A percentile compares a stretch with the other conserved stretches of the same genome.
These are phyloP conservation scores for Agrotis ipsilon DNA, from an alignment of 2,888 invertebrate species.

Conservation along the genomic window DNA sequence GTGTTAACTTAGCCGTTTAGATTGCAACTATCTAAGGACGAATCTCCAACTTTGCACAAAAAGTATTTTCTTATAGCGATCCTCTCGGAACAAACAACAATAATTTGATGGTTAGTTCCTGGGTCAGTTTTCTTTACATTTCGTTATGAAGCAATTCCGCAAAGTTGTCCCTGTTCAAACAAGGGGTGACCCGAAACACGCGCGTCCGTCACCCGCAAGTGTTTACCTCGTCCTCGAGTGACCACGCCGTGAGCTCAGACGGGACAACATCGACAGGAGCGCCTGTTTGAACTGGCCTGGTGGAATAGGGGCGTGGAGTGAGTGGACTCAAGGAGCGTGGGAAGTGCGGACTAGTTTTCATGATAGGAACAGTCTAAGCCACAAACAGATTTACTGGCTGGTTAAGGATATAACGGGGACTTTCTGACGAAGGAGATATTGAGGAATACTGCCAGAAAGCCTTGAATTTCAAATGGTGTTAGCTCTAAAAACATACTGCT, in stretches of 20 bases:
- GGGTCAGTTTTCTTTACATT: constrained; percentile 25
- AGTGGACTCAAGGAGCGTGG: not conserved
- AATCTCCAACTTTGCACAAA: no score
- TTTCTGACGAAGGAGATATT: no score
- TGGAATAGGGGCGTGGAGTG: not conserved
- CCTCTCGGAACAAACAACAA: not conserved
- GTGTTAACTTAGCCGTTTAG: no score
- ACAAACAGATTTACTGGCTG: not conserved
- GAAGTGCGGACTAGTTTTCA: not conserved
- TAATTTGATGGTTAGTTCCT: not conserved
- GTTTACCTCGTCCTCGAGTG: constrained; percentile 42
- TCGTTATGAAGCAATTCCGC: constrained; percentile 38
- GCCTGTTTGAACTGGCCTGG: constrained; percentile 15
- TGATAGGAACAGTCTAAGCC: not conserved
- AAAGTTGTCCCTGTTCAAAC: constrained; percentile 31
- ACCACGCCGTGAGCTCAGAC: not conserved
- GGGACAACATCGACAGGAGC: constrained; percentile 7
- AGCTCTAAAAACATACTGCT: not conserved
- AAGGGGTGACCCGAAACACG: constrained; percentile 52
- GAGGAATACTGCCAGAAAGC: not conserved
- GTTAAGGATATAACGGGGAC: not conserved
- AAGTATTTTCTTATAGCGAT: not conserved
- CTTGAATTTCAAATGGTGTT: not conserved
- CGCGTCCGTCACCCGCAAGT: constrained; percentile 57
- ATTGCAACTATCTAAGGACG: no score